phyloP scores from a whole-genome alignment of 1,140 invertebrate genomes.

The fruit fly (Drosophila melanogaster) region Release_6_plus_ISO1_MT NT_037436.4:16992001-16992500 shows the following conservation, averaged over 20 bases:
- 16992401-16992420: conserved; percentile 89
- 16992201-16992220: conserved; percentile 76
- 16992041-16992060: conserved; percentile 28
- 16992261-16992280: conserved; percentile 96
- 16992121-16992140: conserved; percentile 88
- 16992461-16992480: conserved; percentile 88
- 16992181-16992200: conserved; percentile 83
- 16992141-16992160: conserved; percentile 86
- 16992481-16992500: conserved; percentile 87
- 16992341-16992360: conserved; percentile 75
- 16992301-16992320: conserved; percentile 33
- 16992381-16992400: conserved; percentile 88
- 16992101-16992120: conserved; percentile 69
- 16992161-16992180: conserved; percentile 84
- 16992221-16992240: conserved; percentile 68
- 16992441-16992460: conserved; percentile 82
- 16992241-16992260: conserved; percentile 88
- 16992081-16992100: conserved; percentile 57
- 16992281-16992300: conserved; percentile 91
- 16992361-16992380: conserved; percentile 86
- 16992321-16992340: not conserved
- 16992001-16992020: conserved; percentile 85
- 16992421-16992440: conserved; percentile 46
- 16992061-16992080: conserved; percentile 31
- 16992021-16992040: conserved; percentile 86